Evolutionary conservation across 1,140 invertebrate genomes (phyloP).

Genomic region (Diorhabda carinulata): DNA sequence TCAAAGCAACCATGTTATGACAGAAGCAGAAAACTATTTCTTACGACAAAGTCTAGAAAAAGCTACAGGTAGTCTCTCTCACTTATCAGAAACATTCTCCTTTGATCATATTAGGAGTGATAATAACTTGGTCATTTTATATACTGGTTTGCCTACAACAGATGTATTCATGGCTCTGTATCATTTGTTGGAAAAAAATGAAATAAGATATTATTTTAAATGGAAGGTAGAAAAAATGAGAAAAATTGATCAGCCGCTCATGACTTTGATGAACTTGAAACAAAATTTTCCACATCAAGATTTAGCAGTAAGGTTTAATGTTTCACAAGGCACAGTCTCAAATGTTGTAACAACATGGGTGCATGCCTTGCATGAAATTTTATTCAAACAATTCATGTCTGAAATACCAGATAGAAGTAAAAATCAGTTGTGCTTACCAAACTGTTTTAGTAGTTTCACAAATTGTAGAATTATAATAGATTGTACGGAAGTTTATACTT

Average conservation of each 20-base stretch:
- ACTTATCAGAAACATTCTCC: too few relatives aligned
- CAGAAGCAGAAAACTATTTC: too few relatives aligned
- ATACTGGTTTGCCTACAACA: constrained; percentile 11
- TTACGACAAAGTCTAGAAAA: too few relatives aligned
- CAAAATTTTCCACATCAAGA: constrained; percentile 28
- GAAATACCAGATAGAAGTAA: constrained; percentile 24
- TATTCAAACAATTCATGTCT: constrained; percentile 28
- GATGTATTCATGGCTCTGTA: constrained; percentile 8
- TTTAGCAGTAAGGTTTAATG: constrained; percentile 27
- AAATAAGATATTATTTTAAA: constrained; percentile 26
- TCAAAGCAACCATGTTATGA: too few relatives aligned
- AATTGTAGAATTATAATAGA: constrained; percentile 30
- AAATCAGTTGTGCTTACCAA: constrained; percentile 28
- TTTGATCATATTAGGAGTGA: too few relatives aligned
- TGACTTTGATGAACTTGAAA: constrained; percentile 31
- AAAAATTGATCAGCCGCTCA: constrained; percentile 33
- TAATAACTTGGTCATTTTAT: background rate
- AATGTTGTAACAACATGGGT: constrained; percentile 32
- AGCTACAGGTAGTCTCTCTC: too few relatives aligned
- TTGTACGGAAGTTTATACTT: constrained; percentile 24
- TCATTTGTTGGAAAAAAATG: constrained; percentile 15
- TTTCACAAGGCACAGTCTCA: constrained; percentile 22
- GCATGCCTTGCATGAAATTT: constrained; percentile 27
- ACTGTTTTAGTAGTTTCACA: constrained; percentile 19
- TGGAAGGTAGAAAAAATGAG: constrained; percentile 28